Evolutionary conservation across 2,888 invertebrate genomes (phyloP), one percentile per base, ranked within the genome.

Genomic region (Fragum fragum): DNA sequence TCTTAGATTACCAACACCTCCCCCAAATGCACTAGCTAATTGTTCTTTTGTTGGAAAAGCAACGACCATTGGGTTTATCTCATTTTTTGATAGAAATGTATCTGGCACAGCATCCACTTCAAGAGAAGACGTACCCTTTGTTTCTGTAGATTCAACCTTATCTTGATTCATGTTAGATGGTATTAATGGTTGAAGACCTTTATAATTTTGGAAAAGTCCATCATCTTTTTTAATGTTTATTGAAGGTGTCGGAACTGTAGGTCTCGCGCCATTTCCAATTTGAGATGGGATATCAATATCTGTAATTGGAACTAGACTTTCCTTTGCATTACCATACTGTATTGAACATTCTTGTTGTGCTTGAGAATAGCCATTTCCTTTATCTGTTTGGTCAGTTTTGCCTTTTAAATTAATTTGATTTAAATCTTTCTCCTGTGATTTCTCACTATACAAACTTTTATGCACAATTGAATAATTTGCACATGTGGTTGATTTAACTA

Each of bases 11-110:
- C 36, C 36, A n/a, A 63, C 32, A 7, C 6, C 14, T 6, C 59
- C 59, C 1, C 63, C 63, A 32, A 63, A 63, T 32, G 16, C 36
- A 63, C 32, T 63, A 5, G 14, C 28, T 32, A 63, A 36, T 29
- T 63, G 32, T 36, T 63, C 63, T 28, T 36, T 63, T 36, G 63
- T 63, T 32, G 63, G 63, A 32, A 63, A 9, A 28, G 32, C n/a
- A n/a, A 36, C 16, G 18, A 32, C 63, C 28, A 26, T 28, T 14
- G 28, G 26, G 6, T 57, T 57, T 26, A 26, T 9, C 0, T 23
- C 26, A 26, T 28, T 14, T 21, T 28, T 6, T 55, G 55, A 21
- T n/a, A 6, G 6, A 1, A n/a, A 55, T n/a, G n/a, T 2, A n/a
- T n/a, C n/a, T n/a, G 23, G 55, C 21, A 39, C 6, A 9, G 6